Evolutionary conservation across 2,113 vertebrate genomes (phyloP), one percentile per base, ranked within the genome.

Genomic region (Hypanus sabinus): DNA sequence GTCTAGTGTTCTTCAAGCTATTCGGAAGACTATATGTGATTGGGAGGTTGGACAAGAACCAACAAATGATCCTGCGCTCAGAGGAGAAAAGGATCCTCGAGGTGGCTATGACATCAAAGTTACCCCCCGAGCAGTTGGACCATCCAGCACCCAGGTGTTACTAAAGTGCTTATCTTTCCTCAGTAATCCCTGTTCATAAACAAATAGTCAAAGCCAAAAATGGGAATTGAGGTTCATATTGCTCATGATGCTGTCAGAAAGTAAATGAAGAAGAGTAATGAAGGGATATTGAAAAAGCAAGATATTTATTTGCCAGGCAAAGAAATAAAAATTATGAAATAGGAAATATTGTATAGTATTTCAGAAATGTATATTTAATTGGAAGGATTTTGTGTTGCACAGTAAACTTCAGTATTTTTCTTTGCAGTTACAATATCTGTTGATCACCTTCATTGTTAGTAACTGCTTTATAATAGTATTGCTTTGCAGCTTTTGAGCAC

Each of bases 21-120:
- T 98, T 95, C 96, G 98, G 94, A 98, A 98, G 96, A 98, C 98
- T 0, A 97, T 98, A 76, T 98, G 98, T 94, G 98, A 98, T 95
- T 98, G 98, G 98, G 98, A 98, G 94, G 97, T 97, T 0, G 97
- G 98, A 9, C 97, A 97, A 0, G 98, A 98, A 77, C 98, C 98
- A 0, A 97, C 97, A 95, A 98, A 98, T 18, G 98, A 98, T 94
- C 98, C 98, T 0, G 98, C 97, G 0, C 95, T 98, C 20, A 96
- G 97, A 30, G 98, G 98, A 0, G 98, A 98, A 95, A 98, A 98
- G 94, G 98, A 98, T 94, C 98, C 98, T n/a, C 98, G 98, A 96
- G 98, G 97, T 14, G 98, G 98, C 30, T 98, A 98, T 93, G 98
- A 98, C 94, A 98, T 98, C 94, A 98, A 98, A 96, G 98, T 98